Base-by-base conservation (phyloP, 2,113 vertebrate species). In the Bos indicus region DNA sequence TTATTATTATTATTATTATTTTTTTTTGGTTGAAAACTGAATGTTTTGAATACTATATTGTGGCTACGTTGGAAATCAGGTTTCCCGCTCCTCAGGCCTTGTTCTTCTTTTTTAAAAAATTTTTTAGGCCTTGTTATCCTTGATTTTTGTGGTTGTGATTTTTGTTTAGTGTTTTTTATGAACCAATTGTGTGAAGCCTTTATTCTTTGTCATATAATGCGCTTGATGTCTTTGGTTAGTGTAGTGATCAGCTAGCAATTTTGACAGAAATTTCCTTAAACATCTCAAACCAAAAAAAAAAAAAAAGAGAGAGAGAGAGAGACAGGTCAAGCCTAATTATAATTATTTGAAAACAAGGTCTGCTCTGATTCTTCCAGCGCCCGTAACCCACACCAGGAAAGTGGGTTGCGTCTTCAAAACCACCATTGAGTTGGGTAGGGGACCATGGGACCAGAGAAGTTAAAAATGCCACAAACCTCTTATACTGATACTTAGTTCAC, bases 241-340 rank as follows among this genome's bases (percentile, higher is more conserved):
- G 56, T 80, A 92, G 25, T 43, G 56, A 40, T 78, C 23, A 77
- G 23, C 30, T 56, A 33, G 67, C 43, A 14, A 33, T 54, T 62
- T 40, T 80, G 67, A 80, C 56, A 67, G 40, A 54, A 40, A 60
- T 78, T 95, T 94, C 16, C 52, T 97, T 93, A 85, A 81, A 62
- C n/a, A 43, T 51, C 48, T 78, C 28, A n/a, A 56, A 60, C 43
- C 21, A 77, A 48, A 71, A 36, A 81, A 3, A 57, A 46, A 15
- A 23, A 17, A 33, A 13, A 16, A 62, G 9, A 36, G 17, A 56
- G 13, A 30, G n/a, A 48, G 12, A 78, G 7, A 56, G 43, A 48
- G 85, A 46, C 23, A 77, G 43, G n/a, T 86, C 80, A 40, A 95
- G 88, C 52, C 74, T 40, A 88, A 80, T 17, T 43, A 48, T 30